Evolutionary conservation across 2,113 vertebrate species (phyloP), one percentile per base, ranked within the genome.

Genomic region (Cyphomyrus plagiostoma): DNA sequence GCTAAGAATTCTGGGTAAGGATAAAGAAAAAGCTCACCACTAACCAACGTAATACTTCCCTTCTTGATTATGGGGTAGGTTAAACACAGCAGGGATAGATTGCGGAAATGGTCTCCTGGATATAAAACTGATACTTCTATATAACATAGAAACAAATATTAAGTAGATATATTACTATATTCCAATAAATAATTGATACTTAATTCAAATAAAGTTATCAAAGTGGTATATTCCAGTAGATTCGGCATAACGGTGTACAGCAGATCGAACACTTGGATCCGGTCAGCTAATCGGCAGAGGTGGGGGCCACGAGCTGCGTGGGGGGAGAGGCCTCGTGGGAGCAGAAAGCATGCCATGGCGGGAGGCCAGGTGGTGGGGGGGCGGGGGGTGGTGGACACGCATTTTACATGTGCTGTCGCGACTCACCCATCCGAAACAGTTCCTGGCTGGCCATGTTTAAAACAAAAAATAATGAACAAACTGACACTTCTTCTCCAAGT

Each of bases 1-100:
- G 91, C 89, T 91, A 87, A 85, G 84, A 89, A 89, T 89, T 90
- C 86, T 90, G 90, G 91, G 80, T 90, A 88, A 83, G 56, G 86
- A 46, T 53, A 53, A 74, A 49, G 88, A 89, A 74, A 42, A 89
- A 90, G 56, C 88, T 26, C 89, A 58, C 42, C 74, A 58, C 52
- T 42, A 58, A 62, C 19, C 35, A 88, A 87, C 30, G 7, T 50
- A 53, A 49, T 87, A 26, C 30, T 87, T 87, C 49, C 30, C 17
- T 56, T 19, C 30, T 45, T 39, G 19, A 42, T 83, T 21, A 48
- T 46, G 45, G 50, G 49, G 50, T 2, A 46, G 48, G 48, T 56
- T 19, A 50, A n/a, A 62, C 52, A 62, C 52, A 62, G 86, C 26
- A 52, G 26, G 50, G 26, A 30, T 35, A 52, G n/a, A 52, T 35